Base-by-base conservation (phyloP, 1,140 invertebrate species). In the Ceratosolen fusciceps region DNA sequence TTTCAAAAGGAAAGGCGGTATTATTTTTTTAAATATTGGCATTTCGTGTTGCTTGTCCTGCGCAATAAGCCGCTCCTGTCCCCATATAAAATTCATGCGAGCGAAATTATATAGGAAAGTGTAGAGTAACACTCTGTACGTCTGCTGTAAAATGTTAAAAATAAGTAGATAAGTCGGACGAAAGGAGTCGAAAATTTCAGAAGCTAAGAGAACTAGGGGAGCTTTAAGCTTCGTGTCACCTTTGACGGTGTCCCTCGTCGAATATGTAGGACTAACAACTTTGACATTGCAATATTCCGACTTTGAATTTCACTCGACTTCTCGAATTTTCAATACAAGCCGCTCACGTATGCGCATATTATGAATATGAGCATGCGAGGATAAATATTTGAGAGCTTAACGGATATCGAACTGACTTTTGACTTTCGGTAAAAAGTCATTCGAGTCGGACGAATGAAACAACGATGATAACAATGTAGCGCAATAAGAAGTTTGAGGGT, bases 251-350 rank as follows among this genome's bases (percentile, higher is more conserved):
- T 37, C 7, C 19, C 16, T 37, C 60, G 19, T 21, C 7, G n/a
- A n/a, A n/a, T n/a, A n/a, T 65, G n/a, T 37, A 65, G 19, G 4
- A 3, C 60, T 37, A 65, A 65, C 31, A 37, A 65, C 19, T 65
- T 37, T 37, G 19, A 65, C 21, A 65, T 65, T 65, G 60, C 31
- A 37, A 65, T 65, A 65, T 65, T 65, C 19, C 60, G 34, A 37
- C 16, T 65, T 65, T 65, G 60, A 65, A 65, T 37, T 65, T 65
- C 31, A 37, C 60, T 65, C 26, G 14, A 62, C 16, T 62, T 34
- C 19, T 62, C 14, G 4, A 37, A 65, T 65, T 21, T 65, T 65
- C 26, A 34, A 37, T 62, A 62, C 12, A 7, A 0, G 21, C 29
- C 14, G 16, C 26, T 2, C 0, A 14, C 34, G 19, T 24, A n/a